Evolutionary conservation across 2,797 vertebrate genomes (phyloP).

Genomic region (Enteromius afrohamiltoni): DNA sequence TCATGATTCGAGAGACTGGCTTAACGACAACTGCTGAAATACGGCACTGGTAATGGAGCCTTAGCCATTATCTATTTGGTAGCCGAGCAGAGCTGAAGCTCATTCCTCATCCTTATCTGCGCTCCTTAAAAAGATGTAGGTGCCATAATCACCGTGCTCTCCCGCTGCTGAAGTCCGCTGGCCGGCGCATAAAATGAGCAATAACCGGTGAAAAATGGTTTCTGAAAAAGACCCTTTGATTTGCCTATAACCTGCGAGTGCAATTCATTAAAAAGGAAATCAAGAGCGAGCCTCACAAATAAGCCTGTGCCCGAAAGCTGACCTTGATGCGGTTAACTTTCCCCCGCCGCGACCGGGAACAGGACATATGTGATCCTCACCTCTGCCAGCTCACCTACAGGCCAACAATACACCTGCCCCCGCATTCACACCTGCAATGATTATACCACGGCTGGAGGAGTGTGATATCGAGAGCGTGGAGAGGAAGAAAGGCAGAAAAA

Average conservation of each 20-base stretch:
- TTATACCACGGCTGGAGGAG: conserved; percentile 44
- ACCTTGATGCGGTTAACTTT: conserved; percentile 66
- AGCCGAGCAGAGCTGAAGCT: conserved; percentile 15
- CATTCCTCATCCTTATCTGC: conserved; percentile 55
- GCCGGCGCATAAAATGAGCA: conserved; percentile 46
- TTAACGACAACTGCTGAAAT: conserved; percentile 36
- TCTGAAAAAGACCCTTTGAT: conserved; percentile 36
- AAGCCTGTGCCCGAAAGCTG: conserved; percentile 50
- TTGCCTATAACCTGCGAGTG: conserved; percentile 36
- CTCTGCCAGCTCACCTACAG: conserved; percentile 60
- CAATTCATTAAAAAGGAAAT: conserved; percentile 36
- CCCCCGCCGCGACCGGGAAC: conserved; percentile 58
- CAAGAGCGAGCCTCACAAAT: background rate
- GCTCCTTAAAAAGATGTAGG: conserved; percentile 53
- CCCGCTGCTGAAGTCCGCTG: conserved; percentile 39
- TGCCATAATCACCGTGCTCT: conserved; percentile 47
- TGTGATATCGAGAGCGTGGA: conserved; percentile 40
- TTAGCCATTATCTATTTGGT: conserved; percentile 39
- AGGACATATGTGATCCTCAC: conserved; percentile 67
- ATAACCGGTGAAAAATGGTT: conserved; percentile 56
- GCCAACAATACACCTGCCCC: conserved; percentile 66
- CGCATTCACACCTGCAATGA: conserved; percentile 65
- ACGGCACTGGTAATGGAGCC: conserved; percentile 21
- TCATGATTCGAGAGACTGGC: conserved; percentile 31
- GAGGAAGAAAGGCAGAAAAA: conserved; percentile 57